phyloP scores from a whole-genome alignment of 2,888 invertebrate genomes.

The Pseudococcus viburni region DNA sequence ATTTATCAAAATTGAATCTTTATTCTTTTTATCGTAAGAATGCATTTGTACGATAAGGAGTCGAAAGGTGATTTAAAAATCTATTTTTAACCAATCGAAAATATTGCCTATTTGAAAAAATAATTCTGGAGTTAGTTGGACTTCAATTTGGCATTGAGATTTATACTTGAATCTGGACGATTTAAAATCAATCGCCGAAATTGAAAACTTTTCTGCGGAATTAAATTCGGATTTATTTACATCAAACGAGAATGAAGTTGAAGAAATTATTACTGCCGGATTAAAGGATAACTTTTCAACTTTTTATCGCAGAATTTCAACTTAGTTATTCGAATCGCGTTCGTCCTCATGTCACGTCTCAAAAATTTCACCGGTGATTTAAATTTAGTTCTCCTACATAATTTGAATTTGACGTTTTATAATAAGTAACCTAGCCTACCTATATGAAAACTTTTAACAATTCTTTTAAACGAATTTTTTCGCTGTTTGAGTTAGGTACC shows the following conservation, averaged over 20 bases:
- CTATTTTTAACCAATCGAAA: too few species aligned
- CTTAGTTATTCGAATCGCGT: background rate
- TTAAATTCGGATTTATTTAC: background rate
- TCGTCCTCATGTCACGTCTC: background rate
- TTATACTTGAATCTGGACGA: background rate
- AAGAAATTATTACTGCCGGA: background rate
- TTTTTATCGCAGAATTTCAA: background rate
- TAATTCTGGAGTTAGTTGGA: too few species aligned
- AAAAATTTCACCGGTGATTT: background rate
- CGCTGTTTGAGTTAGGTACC: too few species aligned
- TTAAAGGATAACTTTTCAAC: slow-evolving; percentile 19
- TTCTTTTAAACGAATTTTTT: too few species aligned
- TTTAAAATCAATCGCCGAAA: background rate
- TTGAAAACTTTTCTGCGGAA: background rate
- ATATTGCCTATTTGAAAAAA: too few species aligned
- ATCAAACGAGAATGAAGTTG: background rate
- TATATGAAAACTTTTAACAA: too few species aligned
- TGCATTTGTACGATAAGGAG: background rate
- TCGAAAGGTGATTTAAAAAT: too few species aligned
- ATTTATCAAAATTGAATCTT: background rate
- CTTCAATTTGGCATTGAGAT: too few species aligned
- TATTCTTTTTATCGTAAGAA: background rate
- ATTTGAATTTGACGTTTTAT: background rate
- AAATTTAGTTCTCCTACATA: background rate
- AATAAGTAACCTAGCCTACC: too few species aligned